Conservation (phyloP, 2,797 vertebrate genomes). For the Momotus momota region DNA sequence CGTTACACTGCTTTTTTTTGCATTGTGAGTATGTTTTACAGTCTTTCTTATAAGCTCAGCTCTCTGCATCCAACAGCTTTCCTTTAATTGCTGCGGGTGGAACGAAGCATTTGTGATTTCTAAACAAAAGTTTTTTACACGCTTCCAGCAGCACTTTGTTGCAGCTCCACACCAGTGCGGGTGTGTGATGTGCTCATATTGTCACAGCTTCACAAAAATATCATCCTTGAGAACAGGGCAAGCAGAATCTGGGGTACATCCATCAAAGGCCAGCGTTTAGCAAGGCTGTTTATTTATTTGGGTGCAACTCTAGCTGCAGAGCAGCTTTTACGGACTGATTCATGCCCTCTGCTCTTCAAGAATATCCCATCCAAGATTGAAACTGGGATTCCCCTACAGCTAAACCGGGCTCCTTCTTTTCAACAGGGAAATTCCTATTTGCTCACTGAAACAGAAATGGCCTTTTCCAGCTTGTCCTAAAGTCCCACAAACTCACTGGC, state of each 20-base stretch:
- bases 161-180: neutral
- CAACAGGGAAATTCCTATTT: neutral
- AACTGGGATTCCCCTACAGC: neutral
- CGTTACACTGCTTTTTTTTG: neutral
- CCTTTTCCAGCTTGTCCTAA: neutral
- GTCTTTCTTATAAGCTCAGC: neutral
- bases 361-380: neutral
- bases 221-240: neutral
- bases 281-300: neutral
- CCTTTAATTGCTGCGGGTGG: neutral
- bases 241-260: neutral
- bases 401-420: neutral
- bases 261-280: neutral
- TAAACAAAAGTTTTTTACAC: conserved; percentile 10
- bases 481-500: neutral
- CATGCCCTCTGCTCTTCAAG: neutral
- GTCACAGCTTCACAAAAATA: neutral
- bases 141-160: neutral
- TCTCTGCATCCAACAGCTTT: neutral
- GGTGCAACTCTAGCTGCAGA: neutral
- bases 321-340: neutral
- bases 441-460: neutral
- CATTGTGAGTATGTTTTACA: neutral
- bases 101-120: neutral
- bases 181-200: neutral